A percentile compares a stretch with the other conserved stretches of the same genome.
Evolutionary conservation across 2,888 invertebrate genomes (phyloP).

Genomic region (Ophraella communa): DNA sequence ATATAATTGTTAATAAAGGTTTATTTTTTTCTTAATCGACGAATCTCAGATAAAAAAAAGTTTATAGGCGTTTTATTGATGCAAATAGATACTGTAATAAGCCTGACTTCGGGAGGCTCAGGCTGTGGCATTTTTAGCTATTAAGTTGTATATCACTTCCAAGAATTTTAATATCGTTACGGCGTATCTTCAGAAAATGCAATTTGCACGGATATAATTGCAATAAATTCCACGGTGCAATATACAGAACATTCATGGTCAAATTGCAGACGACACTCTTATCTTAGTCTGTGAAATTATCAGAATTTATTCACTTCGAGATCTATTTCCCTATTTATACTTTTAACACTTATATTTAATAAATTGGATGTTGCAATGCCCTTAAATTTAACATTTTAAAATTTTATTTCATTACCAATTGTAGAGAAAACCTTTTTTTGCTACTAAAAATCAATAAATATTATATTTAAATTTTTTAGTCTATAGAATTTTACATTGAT

Average conservation of each 20-base stretch:
- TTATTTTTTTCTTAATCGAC: no score
- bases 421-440: no score
- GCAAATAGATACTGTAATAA: neutral
- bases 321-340: no score
- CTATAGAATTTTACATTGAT: no score
- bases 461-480: no score
- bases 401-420: no score
- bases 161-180: constrained; percentile 47
- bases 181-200: constrained; percentile 40
- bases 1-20: neutral
- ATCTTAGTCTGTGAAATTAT: neutral
- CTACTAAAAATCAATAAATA: no score
- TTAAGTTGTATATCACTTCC: constrained; percentile 39
- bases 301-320: no score
- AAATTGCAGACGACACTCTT: constrained; percentile 4
- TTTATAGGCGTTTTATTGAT: neutral
- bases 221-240: constrained; percentile 33
- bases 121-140: constrained; percentile 20
- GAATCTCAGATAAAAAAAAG: neutral
- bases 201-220: constrained; percentile 37
- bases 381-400: no score
- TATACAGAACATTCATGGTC: constrained; percentile 25
- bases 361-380: no score
- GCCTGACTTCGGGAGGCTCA: neutral
- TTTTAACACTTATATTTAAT: no score